Conservation (phyloP, 2,113 vertebrate genomes). For the Alces alces region DNA sequence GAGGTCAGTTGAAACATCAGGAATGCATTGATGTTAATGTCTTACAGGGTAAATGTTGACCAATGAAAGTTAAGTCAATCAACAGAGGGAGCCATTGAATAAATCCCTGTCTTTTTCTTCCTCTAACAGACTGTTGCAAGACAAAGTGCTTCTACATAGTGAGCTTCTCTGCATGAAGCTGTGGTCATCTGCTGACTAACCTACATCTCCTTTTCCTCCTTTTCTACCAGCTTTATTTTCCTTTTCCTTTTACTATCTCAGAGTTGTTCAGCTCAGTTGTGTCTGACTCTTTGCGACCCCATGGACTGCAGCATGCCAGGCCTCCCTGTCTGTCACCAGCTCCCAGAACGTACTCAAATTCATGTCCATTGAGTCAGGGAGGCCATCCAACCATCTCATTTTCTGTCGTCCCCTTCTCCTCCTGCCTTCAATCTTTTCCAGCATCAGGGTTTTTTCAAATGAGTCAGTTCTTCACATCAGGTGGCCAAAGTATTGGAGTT, state of each 20-base stretch:
- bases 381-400: neutral
- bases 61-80: neutral
- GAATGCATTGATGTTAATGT: neutral
- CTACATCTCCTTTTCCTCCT: neutral
- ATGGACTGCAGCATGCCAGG: neutral
- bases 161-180: neutral
- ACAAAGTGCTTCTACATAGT: neutral
- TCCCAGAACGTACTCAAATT: neutral
- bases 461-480: neutral
- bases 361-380: neutral
- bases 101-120: neutral
- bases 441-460: neutral
- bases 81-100: neutral
- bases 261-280: neutral
- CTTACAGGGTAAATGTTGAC: neutral
- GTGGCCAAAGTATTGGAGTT: neutral
- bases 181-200: neutral
- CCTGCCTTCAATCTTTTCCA: neutral
- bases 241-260: neutral
- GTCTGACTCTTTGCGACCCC: neutral
- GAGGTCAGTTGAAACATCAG: neutral
- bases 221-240: neutral
- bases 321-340: neutral
- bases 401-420: neutral
- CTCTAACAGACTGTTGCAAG: neutral